Conservation (phyloP, 1,140 invertebrate genomes). For the Archivesica marissinica region DNA sequence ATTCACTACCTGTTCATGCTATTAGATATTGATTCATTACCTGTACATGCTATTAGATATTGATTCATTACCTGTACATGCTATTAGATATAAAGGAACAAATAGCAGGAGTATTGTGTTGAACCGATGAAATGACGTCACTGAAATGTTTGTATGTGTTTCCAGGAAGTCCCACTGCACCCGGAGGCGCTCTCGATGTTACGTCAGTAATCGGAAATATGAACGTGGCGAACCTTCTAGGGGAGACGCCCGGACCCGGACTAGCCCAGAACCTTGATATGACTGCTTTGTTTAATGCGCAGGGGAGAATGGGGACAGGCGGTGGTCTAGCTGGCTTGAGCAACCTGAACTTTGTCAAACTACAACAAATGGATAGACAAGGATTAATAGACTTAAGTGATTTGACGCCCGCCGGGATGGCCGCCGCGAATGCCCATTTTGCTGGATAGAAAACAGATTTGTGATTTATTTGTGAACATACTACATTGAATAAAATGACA, state of each 20-base stretch:
- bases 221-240: not conserved
- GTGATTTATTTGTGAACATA: not conserved
- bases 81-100: too few species aligned
- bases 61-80: too few species aligned
- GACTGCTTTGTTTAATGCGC: constrained; percentile 42
- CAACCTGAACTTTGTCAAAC: constrained; percentile 26
- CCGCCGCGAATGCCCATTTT: constrained; percentile 41
- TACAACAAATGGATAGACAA: constrained; percentile 10
- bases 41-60: too few species aligned
- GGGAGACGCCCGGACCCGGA: not conserved
- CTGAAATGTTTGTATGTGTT: not conserved
- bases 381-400: constrained; percentile 33
- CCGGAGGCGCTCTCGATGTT: not conserved
- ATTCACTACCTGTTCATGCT: too few species aligned
- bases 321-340: constrained; percentile 3
- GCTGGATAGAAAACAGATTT: not conserved
- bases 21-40: too few species aligned
- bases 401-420: constrained; percentile 23
- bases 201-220: not conserved
- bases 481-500: not conserved
- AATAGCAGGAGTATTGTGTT: too few species aligned
- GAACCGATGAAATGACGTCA: too few species aligned
- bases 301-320: not conserved
- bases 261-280: constrained; percentile 1
- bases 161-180: not conserved